phyloP scores from a whole-genome alignment of 2,888 invertebrate genomes.

The Thecophora atra region DNA sequence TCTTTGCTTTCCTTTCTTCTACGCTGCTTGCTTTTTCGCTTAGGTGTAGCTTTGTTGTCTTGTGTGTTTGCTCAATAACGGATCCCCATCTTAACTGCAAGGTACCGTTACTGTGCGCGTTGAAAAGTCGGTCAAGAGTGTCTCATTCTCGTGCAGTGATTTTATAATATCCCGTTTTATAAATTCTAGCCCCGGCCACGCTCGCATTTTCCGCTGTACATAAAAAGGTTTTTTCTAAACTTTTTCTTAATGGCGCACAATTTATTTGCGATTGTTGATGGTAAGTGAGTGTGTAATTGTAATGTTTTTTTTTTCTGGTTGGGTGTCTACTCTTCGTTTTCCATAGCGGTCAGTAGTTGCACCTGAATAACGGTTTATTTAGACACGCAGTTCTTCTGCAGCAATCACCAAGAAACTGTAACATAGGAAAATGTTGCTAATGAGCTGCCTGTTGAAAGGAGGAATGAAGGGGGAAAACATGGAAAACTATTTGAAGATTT shows the following conservation, averaged over 20 bases:
- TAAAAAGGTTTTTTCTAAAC: too few relatives aligned
- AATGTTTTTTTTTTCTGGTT: background rate
- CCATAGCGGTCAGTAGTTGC: conserved; percentile 43
- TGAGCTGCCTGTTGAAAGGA: too few relatives aligned
- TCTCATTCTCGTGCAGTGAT: conserved; percentile 61
- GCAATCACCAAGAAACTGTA: background rate
- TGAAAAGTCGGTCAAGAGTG: conserved; percentile 64
- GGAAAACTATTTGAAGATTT: background rate
- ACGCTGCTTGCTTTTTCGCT: background rate
- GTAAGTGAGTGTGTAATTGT: background rate
- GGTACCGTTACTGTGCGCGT: conserved; percentile 58
- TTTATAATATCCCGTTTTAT: conserved; percentile 60
- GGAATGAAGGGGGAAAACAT: background rate
- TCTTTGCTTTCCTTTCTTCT: conserved; percentile 4
- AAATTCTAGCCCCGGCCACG: conserved; percentile 18
- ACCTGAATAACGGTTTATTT: conserved; percentile 34
- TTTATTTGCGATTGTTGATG: conserved; percentile 12
- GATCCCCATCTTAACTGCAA: conserved; percentile 21
- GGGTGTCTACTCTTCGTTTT: background rate
- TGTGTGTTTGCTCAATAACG: conserved; percentile 17
- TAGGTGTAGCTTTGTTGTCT: background rate
- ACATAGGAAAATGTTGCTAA: background rate
- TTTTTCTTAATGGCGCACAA: background rate
- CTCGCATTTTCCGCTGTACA: background rate
- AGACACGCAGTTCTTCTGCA: conserved; percentile 12